Evolutionary conservation across 2,113 vertebrate genomes (phyloP).

Genomic region (Sardina pilchardus): DNA sequence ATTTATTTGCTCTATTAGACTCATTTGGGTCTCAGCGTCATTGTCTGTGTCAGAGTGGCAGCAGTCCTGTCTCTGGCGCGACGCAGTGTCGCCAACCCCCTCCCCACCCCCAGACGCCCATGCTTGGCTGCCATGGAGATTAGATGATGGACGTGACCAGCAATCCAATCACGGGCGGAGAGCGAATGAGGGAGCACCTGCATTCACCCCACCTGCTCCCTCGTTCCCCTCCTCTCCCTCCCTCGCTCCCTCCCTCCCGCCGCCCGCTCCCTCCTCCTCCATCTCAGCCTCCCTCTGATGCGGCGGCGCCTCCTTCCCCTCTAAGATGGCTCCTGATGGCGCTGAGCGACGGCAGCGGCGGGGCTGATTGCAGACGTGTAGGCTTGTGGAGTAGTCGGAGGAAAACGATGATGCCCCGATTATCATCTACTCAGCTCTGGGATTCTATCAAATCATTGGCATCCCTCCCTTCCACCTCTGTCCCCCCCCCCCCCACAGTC

Average conservation of each 20-base stretch:
- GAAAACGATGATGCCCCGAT: conserved; percentile 37
- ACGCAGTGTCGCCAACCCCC: not conserved
- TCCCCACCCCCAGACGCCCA: not conserved
- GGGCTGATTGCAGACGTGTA: not conserved
- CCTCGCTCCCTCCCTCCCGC: conserved; percentile 71
- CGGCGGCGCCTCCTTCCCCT: conserved; percentile 68
- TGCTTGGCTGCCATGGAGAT: conserved; percentile 65
- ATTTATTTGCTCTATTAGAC: not conserved
- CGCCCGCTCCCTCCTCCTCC: conserved; percentile 67
- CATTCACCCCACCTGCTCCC: conserved; percentile 36
- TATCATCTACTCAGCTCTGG: conserved; percentile 39
- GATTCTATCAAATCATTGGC: not conserved
- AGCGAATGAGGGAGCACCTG: conserved; percentile 66
- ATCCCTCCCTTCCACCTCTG: not conserved
- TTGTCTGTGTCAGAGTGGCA: not conserved
- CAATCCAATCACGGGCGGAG: conserved; percentile 79
- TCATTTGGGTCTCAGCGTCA: not conserved
- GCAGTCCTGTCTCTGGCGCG: not conserved
- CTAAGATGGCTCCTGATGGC: conserved; percentile 40
- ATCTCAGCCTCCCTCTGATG: conserved; percentile 77
- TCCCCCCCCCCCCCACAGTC: not conserved
- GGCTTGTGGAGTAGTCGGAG: conserved; percentile 54
- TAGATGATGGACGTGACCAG: conserved; percentile 75
- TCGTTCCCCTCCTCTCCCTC: conserved; percentile 49
- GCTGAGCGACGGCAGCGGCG: conserved; percentile 59